Evolutionary conservation across 2,888 invertebrate genomes (phyloP), one percentile per base, ranked within the genome.

Genomic region (Hemicrepidius hirtus): DNA sequence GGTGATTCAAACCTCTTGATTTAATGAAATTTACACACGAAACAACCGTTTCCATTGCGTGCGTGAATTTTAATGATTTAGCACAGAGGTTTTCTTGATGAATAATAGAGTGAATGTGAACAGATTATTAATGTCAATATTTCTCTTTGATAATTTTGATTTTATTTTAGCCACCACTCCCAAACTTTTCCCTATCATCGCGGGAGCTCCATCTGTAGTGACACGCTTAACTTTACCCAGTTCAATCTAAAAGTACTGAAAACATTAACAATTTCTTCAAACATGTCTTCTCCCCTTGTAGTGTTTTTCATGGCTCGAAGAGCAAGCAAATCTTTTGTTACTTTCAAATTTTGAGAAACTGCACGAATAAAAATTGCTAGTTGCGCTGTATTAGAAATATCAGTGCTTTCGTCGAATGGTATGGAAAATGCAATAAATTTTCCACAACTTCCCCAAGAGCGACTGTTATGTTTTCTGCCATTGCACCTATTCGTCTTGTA

Each of bases 21-120:
- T 68, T 67, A 60, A 80, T 77, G 68, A 77, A 76, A 76, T 79
- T 76, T 18, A 79, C 66, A 63, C 57, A 69, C 41, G 66, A 62
- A 66, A 75, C 66, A 40, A 77, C 74, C 50, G 67, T 63, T 18
- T 72, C 37, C 72, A 74, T 75, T 10, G 76, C 62, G 40, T 72
- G 41, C 24, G 32, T 35, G 13, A 75, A 60, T 69, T 69, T 68
- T n/a, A 78, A 46, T 49, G 71, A 71, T 66, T 78, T 76, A 35
- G 75, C 65, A 72, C 77, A 80, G 21, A 80, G 70, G 40, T 76
- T 75, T 73, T 78, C 70, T 71, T 78, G 78, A 69, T 78, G 75
- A 62, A 78, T 74, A 53, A 77, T 80, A 75, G 78, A 80, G 71
- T 80, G 78, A 77, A 77, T 41, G 44, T 10, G 10, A 73, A 50